Percentiles rank a stretch among this genome's conserved stretches.
Evolutionary conservation across 2,113 vertebrate species (phyloP).

Genomic region (Sceloporus tristichus): DNA sequence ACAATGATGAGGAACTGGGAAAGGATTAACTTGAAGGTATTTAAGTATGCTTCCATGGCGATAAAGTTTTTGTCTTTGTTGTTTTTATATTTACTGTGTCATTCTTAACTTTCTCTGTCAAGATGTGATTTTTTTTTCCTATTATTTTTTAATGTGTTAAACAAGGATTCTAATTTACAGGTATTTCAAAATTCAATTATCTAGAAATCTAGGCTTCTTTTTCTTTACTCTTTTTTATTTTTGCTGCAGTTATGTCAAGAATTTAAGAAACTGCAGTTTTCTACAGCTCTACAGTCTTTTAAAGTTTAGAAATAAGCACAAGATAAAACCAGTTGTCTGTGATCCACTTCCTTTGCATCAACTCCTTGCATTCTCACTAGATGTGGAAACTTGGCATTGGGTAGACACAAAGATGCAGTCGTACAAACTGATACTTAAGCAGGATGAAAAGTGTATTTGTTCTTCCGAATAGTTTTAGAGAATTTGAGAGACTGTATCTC

Average conservation of each 20-base stretch:
- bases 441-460: too few species aligned
- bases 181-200: conserved; percentile 28
- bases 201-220: conserved; percentile 24
- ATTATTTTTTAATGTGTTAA: conserved; percentile 42
- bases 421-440: not conserved
- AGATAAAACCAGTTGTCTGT: not conserved
- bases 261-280: not conserved
- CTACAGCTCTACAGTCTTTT: not conserved
- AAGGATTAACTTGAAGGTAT: conserved; percentile 32
- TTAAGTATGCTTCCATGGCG: not conserved
- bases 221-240: not conserved
- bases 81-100: conserved; percentile 21
- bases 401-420: not conserved
- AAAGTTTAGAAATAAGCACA: not conserved
- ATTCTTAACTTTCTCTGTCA: conserved; percentile 23
- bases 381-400: not conserved
- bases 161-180: conserved; percentile 6
- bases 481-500: too few species aligned
- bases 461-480: not conserved
- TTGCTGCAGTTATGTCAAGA: too few species aligned
- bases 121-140: not conserved
- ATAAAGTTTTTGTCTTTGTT: conserved; percentile 33
- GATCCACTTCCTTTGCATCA: not conserved
- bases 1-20: conserved; percentile 65
- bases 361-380: not conserved